Base-by-base conservation (phyloP, 1,140 invertebrate genomes). In the Ladona fulva region DNA sequence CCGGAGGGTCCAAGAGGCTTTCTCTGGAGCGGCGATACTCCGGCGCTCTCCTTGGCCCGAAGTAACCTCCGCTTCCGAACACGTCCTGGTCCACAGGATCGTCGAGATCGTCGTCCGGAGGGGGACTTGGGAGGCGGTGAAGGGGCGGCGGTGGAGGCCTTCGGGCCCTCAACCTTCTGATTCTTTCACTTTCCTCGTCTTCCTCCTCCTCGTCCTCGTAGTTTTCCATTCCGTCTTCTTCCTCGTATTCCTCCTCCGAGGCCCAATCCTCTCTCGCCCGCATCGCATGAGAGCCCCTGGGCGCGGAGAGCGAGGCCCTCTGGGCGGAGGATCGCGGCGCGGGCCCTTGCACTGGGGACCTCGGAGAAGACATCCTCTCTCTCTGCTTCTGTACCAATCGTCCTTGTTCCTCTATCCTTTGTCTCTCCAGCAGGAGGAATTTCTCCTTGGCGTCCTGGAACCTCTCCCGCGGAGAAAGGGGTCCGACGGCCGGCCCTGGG, bases 361-460 rank as follows among this genome's bases (percentile, higher is more conserved):
- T 66, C 16, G 52, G 52, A 1, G 52, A 66, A 16, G 19, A 14
- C 74, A 42, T 16, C 24, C 24, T 75, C 37, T 75, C 74, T 10
- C 74, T 8, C 12, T 42, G 59, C 24, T 73, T 25, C 42, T 78
- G 79, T 8, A 80, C 22, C 1, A 78, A 44, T 12, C 78, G 76
- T 77, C 80, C 78, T 77, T 81, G 83, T 82, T 86, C 86, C 1
- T 84, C 86, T 77, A 90, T 88, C 66, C 90, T 87, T 79, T 92
- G 90, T 79, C 90, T 87, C 84, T 95, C 93, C 85, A 94, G 88
- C 25, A 91, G 89, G 82, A 91, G 87, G 82, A 94, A 94, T 84
- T 94, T 94, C 82, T 94, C 92, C 83, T 94, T 94, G 66, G 93
- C 92, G 81, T 94, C 92, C 81, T 78, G 91, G 83, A 94, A 94